These are phyloP conservation scores for Pipa parva DNA, from an alignment of 2,113 vertebrate genomes.

Conservation along the genomic window DNA sequence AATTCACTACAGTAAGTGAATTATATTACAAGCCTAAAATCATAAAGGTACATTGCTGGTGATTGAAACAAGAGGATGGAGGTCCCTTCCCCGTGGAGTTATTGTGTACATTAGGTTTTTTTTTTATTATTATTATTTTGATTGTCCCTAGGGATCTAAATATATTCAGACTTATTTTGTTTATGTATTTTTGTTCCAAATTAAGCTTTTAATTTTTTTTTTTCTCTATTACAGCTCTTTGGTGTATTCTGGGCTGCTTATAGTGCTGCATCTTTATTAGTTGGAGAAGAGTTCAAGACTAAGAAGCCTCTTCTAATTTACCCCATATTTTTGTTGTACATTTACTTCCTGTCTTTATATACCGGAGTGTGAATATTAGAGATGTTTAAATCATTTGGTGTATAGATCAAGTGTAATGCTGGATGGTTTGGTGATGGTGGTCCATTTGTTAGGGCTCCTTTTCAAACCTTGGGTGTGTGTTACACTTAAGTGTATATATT, in stretches of 20 bases:
- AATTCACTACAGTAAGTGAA: too few relatives aligned
- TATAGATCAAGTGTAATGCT: slow-evolving; percentile 53
- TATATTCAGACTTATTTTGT: too few relatives aligned
- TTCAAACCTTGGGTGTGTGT: slow-evolving; percentile 54
- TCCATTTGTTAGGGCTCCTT: slow-evolving; percentile 47
- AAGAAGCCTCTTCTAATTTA: slow-evolving; percentile 99
- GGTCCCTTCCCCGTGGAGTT: too few relatives aligned
- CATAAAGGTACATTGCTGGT: too few relatives aligned
- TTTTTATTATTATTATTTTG: too few relatives aligned
- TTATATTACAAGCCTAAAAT: too few relatives aligned
- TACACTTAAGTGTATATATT: slow-evolving; percentile 63
- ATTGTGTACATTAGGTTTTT: too few relatives aligned
- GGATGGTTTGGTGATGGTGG: slow-evolving; percentile 43
- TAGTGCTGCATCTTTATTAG: slow-evolving; percentile 94
- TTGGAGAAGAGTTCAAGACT: slow-evolving; percentile 97
- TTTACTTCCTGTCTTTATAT: slow-evolving; percentile 98
- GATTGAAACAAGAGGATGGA: too few relatives aligned
- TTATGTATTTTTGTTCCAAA: too few relatives aligned
- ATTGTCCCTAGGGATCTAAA: too few relatives aligned
- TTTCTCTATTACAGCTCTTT: slow-evolving; percentile 75
- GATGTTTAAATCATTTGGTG: slow-evolving; percentile 51
- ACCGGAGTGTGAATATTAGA: slow-evolving; percentile 85
- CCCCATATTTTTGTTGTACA: slow-evolving; percentile 97
- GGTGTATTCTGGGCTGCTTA: slow-evolving; percentile 98
- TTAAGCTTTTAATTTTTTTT: too few relatives aligned